Evolutionary conservation across 1,140 invertebrate genomes (phyloP).

Genomic region (Drosophila bifasciata): DNA sequence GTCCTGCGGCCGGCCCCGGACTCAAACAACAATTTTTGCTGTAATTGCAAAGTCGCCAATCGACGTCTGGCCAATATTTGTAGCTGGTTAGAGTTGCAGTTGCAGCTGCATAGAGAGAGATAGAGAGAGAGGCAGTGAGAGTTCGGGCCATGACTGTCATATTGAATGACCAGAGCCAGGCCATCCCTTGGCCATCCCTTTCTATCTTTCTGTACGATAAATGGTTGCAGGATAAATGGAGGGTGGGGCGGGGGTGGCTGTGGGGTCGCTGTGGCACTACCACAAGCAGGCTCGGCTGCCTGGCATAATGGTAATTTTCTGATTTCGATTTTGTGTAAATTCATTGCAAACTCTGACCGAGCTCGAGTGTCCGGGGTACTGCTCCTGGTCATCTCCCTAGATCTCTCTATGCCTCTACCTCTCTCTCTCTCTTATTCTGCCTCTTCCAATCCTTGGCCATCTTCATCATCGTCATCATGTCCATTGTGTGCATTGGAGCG

Average conservation of each 20-base stretch:
- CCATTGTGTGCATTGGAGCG: conserved; percentile 74
- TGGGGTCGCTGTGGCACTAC: not conserved
- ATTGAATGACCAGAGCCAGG: conserved; percentile 53
- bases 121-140: not conserved
- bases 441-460: conserved; percentile 27
- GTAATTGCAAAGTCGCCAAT: conserved; percentile 78
- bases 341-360: conserved; percentile 64
- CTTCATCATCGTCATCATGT: conserved; percentile 50
- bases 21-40: conserved; percentile 79
- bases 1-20: conserved; percentile 63
- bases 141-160: conserved; percentile 58
- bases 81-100: conserved; percentile 80
- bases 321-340: conserved; percentile 82
- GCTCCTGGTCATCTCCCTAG: conserved; percentile 12
- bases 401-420: conserved; percentile 9
- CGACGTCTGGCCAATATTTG: conserved; percentile 73
- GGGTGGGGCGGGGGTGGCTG: not conserved
- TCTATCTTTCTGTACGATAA: conserved; percentile 16
- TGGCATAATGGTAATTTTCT: conserved; percentile 79
- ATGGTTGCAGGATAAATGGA: conserved; percentile 10
- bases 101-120: conserved; percentile 23
- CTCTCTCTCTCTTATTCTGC: conserved; percentile 2
- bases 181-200: conserved; percentile 34
- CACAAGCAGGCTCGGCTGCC: conserved; percentile 54
- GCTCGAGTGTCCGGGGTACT: not conserved